Evolutionary conservation across 2,888 invertebrate species (phyloP), one percentile per base, ranked within the genome.

Genomic region (Ischnus inquisitorius): DNA sequence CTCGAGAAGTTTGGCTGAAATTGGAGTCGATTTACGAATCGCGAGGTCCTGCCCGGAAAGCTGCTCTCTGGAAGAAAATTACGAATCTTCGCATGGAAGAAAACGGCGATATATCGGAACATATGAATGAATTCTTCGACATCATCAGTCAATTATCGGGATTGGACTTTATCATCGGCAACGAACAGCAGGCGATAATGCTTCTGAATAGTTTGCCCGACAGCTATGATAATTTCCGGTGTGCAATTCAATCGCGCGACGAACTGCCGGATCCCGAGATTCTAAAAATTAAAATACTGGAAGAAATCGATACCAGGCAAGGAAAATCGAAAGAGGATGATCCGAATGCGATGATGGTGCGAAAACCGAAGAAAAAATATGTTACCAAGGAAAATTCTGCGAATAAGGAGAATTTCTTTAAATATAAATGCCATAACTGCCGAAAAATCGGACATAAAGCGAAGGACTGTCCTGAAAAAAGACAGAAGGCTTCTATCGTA

Each of bases 21-120:
- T 85, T 94, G 19, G 82, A 92, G 57, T 39, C 74, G 5, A 90
- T 90, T 34, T 92, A 91, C 65, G 88, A 91, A 86, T 93, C 92
- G 16, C 89, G 87, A 72, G 93, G 92, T 3, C 92, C 93, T 0
- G 92, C 93, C 3, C 82, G 90, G 51, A 93, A 93, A 79, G 93
- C 93, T 1, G 92, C 91, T 2, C 83, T 93, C 6, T 77, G 93
- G n/a, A 93, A 94, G 68, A 87, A 90, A 62, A 79, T 93, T 0
- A 88, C 90, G 2, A 62, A 92, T 3, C 89, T 88, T 12, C 88
- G 89, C 48, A 91, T 93, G 90, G 54, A 75, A 12, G 88, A 92
- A n/a, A 80, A 83, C 10, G 88, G 84, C 3, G 90, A 93, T 68
- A 87, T 92, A 0, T 83, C 89, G 4, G 89, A 91, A 8, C 92